Evolutionary conservation across 1,140 invertebrate genomes (phyloP), one percentile per base, ranked within the genome.

Genomic region (Papilio polytes): DNA sequence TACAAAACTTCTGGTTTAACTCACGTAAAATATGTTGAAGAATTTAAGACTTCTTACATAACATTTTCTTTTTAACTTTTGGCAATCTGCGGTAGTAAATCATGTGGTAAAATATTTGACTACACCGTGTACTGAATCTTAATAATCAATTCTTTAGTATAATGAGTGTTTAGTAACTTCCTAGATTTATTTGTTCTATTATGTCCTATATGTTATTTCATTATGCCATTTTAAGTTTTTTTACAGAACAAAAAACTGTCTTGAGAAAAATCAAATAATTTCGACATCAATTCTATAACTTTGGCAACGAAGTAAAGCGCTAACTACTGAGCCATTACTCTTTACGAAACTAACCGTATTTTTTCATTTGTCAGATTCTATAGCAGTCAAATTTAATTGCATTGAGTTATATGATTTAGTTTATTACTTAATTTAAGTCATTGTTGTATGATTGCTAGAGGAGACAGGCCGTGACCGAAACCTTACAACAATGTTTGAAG

Each of bases 1-100:
- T 36, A 31, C 22, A 15, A 70, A 70, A 70, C 63, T 70, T 70
- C 63, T 70, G 63, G 22, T 70, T 70, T 70, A 70, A 15, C 63
- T 70, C 63, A 70, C 63, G 63, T 31, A 31, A 70, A 70, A 70
- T 70, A 15, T 70, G 13, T 70, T 70, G 13, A 70, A 70, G 26
- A 31, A 31, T 70, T 70, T 70, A 70, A 70, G 26, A 36, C 22
- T 63, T 63, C 59, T 36, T 70, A 15, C 63, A 66, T 70, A 70
- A 70, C 63, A 22, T 26, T 70, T 36, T 70, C 26, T 70, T 70
- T 63, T 70, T 36, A 70, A 31, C 22, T 70, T 36, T 70, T 70
- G 26, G 26, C 63, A 70, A 31, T 70, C 13, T 70, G 26, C 12
- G 22, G 22, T 13, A 70, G 26, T 70, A 70, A 70, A 70, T 70